Evolutionary conservation across 2,113 vertebrate species (phyloP), one percentile per base, ranked within the genome.

Genomic region (Drymodes brunneopygia): DNA sequence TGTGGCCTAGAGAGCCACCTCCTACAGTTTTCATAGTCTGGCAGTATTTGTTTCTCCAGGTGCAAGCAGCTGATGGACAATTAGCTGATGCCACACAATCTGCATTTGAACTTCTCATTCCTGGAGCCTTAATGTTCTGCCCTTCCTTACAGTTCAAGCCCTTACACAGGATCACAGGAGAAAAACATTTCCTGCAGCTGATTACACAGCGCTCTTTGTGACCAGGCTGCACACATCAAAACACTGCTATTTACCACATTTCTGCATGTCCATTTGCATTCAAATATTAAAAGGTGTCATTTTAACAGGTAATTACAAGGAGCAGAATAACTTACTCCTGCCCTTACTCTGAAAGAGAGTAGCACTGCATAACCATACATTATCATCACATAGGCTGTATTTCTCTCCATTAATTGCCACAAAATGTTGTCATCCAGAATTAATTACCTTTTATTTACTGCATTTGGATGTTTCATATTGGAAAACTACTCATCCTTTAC

Each of bases 111-210:
- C 53, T 40, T 72, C 81, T 85, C 74, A 48, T 81, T 95, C 62
- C 67, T 36, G 65, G 15, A 70, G 70, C 90, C 48, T 74, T 50
- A 81, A 67, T 78, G 86, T 25, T 53, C 86, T 93, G 62, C 73
- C 36, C 62, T 90, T 74, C 90, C 88, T 66, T 33, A 17, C 62
- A 51, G 42, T 28, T 95, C 35, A 71, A 90, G 73, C 53, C 57
- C 91, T 85, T 81, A 86, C 66, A n/a, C 47, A 13, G 45, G 60
- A 89, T 94, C 95, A 77, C 44, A 71, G 65, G 72, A 81, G 81
- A 80, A 97, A 96, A 96, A 64, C 74, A 87, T 60, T 96, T 97
- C 94, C 94, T 97, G 96, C 87, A 95, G 81, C 74, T 25, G 20
- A 66, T 87, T 80, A 78, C 70, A 58, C 86, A 40, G 66, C 25